Conservation (phyloP, 2,797 vertebrate species). For the Microctenopoma steveboyesi region DNA sequence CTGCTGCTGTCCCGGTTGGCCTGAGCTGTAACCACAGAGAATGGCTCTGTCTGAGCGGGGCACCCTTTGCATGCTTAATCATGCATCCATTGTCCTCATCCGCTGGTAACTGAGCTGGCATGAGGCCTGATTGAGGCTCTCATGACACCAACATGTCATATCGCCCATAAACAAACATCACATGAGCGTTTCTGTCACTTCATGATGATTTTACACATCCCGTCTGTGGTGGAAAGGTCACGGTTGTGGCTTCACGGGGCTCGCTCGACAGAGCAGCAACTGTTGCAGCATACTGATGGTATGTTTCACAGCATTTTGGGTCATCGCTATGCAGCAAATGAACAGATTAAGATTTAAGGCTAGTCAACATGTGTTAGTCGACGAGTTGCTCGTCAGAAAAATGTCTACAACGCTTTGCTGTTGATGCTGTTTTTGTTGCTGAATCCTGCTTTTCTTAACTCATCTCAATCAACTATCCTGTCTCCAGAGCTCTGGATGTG, state of each 20-base stretch:
- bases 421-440: too few relatives aligned
- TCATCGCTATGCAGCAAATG: too few relatives aligned
- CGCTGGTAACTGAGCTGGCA: background rate
- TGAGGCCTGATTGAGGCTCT: background rate
- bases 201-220: background rate
- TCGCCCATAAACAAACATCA: background rate
- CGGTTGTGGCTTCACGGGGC: background rate
- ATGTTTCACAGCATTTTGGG: too few relatives aligned
- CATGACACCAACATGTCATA: background rate
- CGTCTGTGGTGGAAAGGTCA: background rate
- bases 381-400: too few relatives aligned
- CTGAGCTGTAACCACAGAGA: conserved; percentile 20
- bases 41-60: conserved; percentile 11
- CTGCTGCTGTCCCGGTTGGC: conserved; percentile 18
- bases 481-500: background rate
- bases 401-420: too few relatives aligned
- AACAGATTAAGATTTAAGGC: too few relatives aligned
- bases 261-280: too few relatives aligned
- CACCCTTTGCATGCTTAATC: conserved; percentile 34
- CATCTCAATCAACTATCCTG: too few relatives aligned
- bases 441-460: too few relatives aligned
- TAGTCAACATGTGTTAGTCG: too few relatives aligned
- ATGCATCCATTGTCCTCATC: conserved; percentile 5
- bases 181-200: background rate
- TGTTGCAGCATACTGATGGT: too few relatives aligned